These are phyloP conservation scores for Danaus melanippus DNA, from an alignment of 1,140 invertebrate genomes.

Conservation along the genomic window DNA sequence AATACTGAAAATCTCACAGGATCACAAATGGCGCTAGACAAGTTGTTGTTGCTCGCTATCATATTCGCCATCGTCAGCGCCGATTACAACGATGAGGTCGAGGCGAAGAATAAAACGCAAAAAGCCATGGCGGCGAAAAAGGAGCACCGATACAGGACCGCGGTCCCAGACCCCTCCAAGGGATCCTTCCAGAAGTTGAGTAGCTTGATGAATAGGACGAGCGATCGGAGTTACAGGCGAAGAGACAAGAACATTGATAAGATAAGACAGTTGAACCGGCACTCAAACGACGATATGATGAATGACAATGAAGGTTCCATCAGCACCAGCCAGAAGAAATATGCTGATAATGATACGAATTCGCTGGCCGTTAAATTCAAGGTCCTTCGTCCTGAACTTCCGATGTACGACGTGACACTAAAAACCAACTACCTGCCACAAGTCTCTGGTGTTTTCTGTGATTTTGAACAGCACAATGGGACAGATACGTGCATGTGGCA, in stretches of 20 bases:
- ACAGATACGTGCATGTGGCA: conserved; percentile 61
- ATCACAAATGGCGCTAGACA: conserved; percentile 56
- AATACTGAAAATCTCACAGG: conserved; percentile 31
- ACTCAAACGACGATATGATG: conserved; percentile 43
- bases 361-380: conserved; percentile 45
- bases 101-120: conserved; percentile 52
- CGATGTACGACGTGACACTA: conserved; percentile 36
- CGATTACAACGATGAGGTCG: conserved; percentile 40
- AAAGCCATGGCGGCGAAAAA: conserved; percentile 60
- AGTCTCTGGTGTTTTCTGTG: conserved; percentile 60
- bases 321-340: conserved; percentile 34
- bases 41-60: conserved; percentile 35
- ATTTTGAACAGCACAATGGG: conserved; percentile 47
- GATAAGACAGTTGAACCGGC: conserved; percentile 36
- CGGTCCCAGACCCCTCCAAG: conserved; percentile 35
- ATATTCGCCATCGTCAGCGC: conserved; percentile 35
- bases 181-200: conserved; percentile 49
- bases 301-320: conserved; percentile 61
- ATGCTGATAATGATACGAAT: conserved; percentile 40
- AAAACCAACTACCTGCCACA: conserved; percentile 48
- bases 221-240: conserved; percentile 30
- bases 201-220: conserved; percentile 47
- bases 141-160: conserved; percentile 50
- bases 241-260: conserved; percentile 47
- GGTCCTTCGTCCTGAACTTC: conserved; percentile 27